Evolutionary conservation across 2,113 vertebrate species (phyloP), one percentile per base, ranked within the genome.

Genomic region (Pelusios castaneus): DNA sequence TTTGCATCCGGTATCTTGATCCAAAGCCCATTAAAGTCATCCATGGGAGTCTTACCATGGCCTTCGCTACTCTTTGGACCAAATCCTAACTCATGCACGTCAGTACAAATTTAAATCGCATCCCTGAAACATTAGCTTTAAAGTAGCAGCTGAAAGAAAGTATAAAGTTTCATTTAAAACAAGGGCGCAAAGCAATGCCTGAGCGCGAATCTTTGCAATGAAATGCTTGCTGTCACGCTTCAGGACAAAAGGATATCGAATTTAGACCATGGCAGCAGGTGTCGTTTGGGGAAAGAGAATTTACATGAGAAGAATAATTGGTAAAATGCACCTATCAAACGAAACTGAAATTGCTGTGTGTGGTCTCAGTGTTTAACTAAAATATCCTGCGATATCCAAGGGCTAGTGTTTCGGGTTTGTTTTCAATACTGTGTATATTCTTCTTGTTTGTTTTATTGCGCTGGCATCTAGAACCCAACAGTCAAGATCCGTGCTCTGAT

Each of bases 381-480:
- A 85, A 90, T 80, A 19, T 45, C 2, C 5, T 0, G 70, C 51
- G 80, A 91, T 92, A 58, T n/a, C 79, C 92, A 22, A 43, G 89
- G 87, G 19, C 82, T 80, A 34, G 6, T 1, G 0, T n/a, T 87
- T 10, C 56, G 87, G 85, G 87, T 27, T 0, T 43, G 22, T 75
- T 75, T 75, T 75, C 63, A 0, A 0, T 1, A 0, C 51, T 55
- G 13, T 10, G 2, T 41, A 60, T 47, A 47, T 80, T 1, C 21
- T 4, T 10, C 49, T 63, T 10, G 2, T 21, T 67, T 21, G 21
- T 67, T 38, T 34, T 21, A 67, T n/a, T 17, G 34, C 34, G n/a
- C 34, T 67, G 5, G 16, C 17, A 19, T 10, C 8, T 8, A 19
- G 31, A n/a, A 8, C 63, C 63, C 19, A 8, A 17, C 60, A n/a